phyloP scores from a whole-genome alignment of 2,113 vertebrate genomes.

The Tyrannus savana region DNA sequence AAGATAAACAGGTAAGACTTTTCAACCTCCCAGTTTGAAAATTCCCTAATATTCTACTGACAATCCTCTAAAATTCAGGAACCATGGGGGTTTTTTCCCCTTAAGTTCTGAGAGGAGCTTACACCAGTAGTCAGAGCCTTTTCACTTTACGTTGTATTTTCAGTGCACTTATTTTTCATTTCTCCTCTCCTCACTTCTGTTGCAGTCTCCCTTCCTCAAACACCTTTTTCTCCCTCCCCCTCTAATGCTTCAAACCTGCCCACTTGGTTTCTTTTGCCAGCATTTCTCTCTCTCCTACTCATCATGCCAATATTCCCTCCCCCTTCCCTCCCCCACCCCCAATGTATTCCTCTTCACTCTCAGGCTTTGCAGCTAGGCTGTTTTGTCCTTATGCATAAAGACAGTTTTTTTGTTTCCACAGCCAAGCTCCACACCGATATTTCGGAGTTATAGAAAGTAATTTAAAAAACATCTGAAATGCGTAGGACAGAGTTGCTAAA shows the following conservation, averaged over 20 bases:
- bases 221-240: not conserved
- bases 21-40: not conserved
- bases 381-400: not conserved
- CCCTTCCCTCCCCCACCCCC: not conserved
- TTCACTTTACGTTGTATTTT: not conserved
- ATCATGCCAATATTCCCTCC: not conserved
- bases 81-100: rapidly evolving
- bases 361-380: not conserved
- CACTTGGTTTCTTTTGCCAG: constrained; percentile 37
- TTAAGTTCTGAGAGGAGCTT: not conserved
- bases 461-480: not conserved
- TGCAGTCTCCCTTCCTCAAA: not conserved
- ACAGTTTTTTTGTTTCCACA: not conserved
- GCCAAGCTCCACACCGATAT: not conserved
- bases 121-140: not conserved
- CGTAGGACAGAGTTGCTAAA: not conserved
- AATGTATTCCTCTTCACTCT: not conserved
- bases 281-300: constrained; percentile 28
- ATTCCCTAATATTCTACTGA: not conserved
- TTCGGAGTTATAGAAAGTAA: not conserved
- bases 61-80: not conserved
- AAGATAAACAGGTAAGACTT: not conserved
- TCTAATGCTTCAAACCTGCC: constrained; percentile 31
- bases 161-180: not conserved
- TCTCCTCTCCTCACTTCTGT: not conserved